Percentiles rank a stretch among this genome's conserved stretches.
Conservation (phyloP, 2,888 invertebrate genomes). For the Drosophila yooni region DNA sequence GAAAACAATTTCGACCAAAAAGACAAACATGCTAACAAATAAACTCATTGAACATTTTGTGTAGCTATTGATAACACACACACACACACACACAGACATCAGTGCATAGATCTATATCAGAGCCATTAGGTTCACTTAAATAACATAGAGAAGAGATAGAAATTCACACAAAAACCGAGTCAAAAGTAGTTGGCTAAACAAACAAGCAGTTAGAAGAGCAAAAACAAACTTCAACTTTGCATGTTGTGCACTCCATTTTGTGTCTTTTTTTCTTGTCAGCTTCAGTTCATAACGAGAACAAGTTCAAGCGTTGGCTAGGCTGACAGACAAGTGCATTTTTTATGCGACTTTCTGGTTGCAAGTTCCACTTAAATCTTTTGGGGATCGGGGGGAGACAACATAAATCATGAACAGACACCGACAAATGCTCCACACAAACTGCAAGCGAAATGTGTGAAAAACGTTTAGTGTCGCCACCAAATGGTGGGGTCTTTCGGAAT, state of each 20-base stretch:
- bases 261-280: slow-evolving; percentile 13
- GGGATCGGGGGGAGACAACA: slow-evolving; percentile 55
- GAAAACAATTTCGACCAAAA: slow-evolving; percentile 48
- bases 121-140: slow-evolving; percentile 63
- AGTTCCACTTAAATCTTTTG: slow-evolving; percentile 37
- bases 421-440: slow-evolving; percentile 48
- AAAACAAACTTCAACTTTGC: slow-evolving; percentile 33
- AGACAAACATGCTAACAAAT: slow-evolving; percentile 61
- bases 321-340: slow-evolving; percentile 74
- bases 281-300: slow-evolving; percentile 55
- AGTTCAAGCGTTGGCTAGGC: slow-evolving; percentile 44
- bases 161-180: slow-evolving; percentile 4
- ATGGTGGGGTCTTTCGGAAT: slow-evolving; percentile 23
- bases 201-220: slow-evolving; percentile 28
- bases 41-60: slow-evolving; percentile 54
- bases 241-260: neutral
- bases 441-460: slow-evolving; percentile 58
- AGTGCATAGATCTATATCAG: slow-evolving; percentile 39
- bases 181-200: slow-evolving; percentile 35
- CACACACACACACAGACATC: slow-evolving; percentile 12
- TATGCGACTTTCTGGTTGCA: slow-evolving; percentile 44
- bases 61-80: slow-evolving; percentile 33
- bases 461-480: slow-evolving; percentile 58
- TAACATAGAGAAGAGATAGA: slow-evolving; percentile 14
- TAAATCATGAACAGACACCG: slow-evolving; percentile 78